Evolutionary conservation across 1,140 invertebrate genomes (phyloP), one percentile per base, ranked within the genome.

Genomic region (Drosophila pseudoobscura): DNA sequence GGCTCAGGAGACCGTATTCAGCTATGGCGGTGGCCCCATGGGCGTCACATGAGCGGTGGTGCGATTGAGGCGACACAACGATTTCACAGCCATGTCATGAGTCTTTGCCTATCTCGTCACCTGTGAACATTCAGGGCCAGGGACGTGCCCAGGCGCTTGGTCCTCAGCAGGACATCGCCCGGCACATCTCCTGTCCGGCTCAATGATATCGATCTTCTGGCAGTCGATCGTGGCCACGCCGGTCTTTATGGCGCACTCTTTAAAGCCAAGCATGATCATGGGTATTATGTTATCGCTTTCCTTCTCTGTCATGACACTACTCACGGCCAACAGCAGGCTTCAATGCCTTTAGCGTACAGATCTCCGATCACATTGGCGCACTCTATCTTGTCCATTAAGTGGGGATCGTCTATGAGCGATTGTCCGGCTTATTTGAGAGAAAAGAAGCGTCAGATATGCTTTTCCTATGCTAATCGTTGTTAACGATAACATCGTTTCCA

Each of bases 301-400:
- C 88, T 98, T 98, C 76, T 99, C 98, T 7, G 97, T 98, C 96
- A 99, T 97, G 93, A n/a, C n/a, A n/a, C n/a, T n/a, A 98, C 97
- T 97, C 6, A 98, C 96, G 29, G 96, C 97, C n/a, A 99, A 93
- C 49, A 99, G 92, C 98, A 99, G 91, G 99, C 97, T 0, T 97
- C 99, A 11, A 99, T 98, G 70, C 99, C 99, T 98, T 99, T 99
- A 0, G 99, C 98, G 92, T 99, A 99, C 71, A 99, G 92, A 92
- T 99, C 98, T 93, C 98, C 99, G 45, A 99, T 93, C 13, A 99
- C 98, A 93, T 99, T 99, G 39, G 98, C 97, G 93, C 98, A 99
- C 1, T 98, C 97, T 76, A 99, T 99, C 93, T 99, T 98, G 93
- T 98, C 98, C 98, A 99, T 97, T 95, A 99, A 97, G 85, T 99